Evolutionary conservation across 2,888 invertebrate species (phyloP).

Genomic region (Minunthozetes semirufus): DNA sequence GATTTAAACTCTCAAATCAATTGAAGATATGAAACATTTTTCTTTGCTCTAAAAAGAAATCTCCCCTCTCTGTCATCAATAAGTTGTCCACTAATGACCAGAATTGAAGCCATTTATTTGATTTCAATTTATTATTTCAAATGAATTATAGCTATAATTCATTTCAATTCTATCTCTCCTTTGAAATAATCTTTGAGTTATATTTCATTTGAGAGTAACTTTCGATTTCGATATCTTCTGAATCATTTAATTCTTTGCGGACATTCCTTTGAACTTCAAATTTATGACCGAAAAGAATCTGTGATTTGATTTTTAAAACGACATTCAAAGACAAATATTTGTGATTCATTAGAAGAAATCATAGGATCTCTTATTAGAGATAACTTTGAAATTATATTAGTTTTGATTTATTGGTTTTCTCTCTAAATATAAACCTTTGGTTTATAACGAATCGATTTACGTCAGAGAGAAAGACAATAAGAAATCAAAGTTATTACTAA

Average conservation of each 20-base stretch:
- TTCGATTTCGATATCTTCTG: no score
- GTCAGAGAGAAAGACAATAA: neutral
- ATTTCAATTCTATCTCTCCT: neutral
- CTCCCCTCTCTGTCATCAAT: neutral
- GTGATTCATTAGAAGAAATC: no score
- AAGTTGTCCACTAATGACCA: neutral
- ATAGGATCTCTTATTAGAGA: no score
- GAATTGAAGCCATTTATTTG: neutral
- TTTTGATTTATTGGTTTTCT: neutral
- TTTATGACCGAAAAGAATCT: no score
- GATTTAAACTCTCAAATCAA: no score
- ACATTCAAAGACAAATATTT: no score
- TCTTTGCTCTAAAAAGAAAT: neutral
- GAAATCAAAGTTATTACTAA: constrained; percentile 3
- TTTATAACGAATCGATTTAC: neutral
- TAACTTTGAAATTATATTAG: neutral
- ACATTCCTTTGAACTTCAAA: no score
- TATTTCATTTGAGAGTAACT: no score
- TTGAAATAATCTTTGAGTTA: neutral
- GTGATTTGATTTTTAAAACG: no score
- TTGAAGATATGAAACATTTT: no score
- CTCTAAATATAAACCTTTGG: neutral
- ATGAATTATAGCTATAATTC: neutral
- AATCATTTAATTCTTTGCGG: no score
- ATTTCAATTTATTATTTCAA: neutral